Percentiles rank a stretch among this genome's conserved stretches.
Conservation (phyloP, 2,888 invertebrate species). For the Lapara coniferarum region DNA sequence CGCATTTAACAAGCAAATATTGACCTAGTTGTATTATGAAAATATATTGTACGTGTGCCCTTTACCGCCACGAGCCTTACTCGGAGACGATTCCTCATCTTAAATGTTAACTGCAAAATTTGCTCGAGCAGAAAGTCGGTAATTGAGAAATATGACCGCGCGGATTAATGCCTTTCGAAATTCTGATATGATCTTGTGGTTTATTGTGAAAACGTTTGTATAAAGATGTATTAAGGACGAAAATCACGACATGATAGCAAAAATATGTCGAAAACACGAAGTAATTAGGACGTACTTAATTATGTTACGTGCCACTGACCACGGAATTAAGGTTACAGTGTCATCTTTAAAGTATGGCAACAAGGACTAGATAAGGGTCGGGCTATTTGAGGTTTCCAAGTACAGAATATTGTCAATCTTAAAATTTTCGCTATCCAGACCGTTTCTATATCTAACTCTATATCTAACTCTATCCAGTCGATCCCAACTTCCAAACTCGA, state of each 20-base stretch:
- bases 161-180: not conserved
- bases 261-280: no score
- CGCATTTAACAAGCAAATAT: not conserved
- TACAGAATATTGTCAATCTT: no score
- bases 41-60: conserved; percentile 3
- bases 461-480: not conserved
- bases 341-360: no score
- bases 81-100: conserved; percentile 11
- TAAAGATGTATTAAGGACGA: not conserved
- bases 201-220: not conserved
- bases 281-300: no score
- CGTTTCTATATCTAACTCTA: no score
- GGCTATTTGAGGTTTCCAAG: no score
- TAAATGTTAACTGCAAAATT: conserved; percentile 21
- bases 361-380: no score
- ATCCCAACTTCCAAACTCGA: not conserved
- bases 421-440: no score
- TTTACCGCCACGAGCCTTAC: conserved; percentile 1
- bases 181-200: conserved; percentile 12
- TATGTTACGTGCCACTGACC: no score
- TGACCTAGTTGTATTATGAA: conserved; percentile 1
- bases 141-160: conserved; percentile 17
- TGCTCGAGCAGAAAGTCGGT: not conserved
- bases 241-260: no score
- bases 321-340: no score